These are phyloP conservation scores for Pharmacophagus antenor DNA, from an alignment of 2,888 invertebrate genomes.

Conservation along the genomic window DNA sequence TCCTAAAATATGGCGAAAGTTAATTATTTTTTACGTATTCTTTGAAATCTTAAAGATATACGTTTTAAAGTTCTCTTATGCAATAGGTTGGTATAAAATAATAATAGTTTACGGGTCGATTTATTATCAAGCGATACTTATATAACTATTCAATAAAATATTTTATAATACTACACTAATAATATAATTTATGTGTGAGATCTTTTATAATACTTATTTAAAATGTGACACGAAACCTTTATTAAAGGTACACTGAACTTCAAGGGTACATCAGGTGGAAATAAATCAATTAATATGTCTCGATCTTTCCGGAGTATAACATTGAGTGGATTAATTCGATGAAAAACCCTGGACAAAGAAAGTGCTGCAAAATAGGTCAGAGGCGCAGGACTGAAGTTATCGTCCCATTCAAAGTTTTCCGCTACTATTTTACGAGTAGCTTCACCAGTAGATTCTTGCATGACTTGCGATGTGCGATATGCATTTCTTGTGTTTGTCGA, in stretches of 20 bases:
- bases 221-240: too few species aligned
- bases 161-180: too few species aligned
- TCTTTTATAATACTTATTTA: too few species aligned
- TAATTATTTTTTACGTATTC: too few species aligned
- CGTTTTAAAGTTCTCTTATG: too few species aligned
- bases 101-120: too few species aligned
- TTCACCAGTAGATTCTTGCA: constrained; percentile 54
- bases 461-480: constrained; percentile 52
- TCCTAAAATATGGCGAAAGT: constrained; percentile 54
- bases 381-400: constrained; percentile 62
- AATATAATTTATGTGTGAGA: too few species aligned
- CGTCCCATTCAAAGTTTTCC: constrained; percentile 74
- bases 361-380: constrained; percentile 60
- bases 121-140: too few species aligned
- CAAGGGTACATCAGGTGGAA: constrained; percentile 81
- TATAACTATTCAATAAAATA: too few species aligned
- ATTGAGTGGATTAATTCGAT: constrained; percentile 75
- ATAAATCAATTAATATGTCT: constrained; percentile 81
- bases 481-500: constrained; percentile 54
- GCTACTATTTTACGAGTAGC: constrained; percentile 56
- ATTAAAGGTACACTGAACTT: constrained; percentile 78
- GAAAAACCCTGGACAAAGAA: constrained; percentile 62
- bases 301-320: constrained; percentile 80
- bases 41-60: too few species aligned
- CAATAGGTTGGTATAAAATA: too few species aligned